Conservation (phyloP, 2,888 invertebrate species). For the Napeogenes inachia region DNA sequence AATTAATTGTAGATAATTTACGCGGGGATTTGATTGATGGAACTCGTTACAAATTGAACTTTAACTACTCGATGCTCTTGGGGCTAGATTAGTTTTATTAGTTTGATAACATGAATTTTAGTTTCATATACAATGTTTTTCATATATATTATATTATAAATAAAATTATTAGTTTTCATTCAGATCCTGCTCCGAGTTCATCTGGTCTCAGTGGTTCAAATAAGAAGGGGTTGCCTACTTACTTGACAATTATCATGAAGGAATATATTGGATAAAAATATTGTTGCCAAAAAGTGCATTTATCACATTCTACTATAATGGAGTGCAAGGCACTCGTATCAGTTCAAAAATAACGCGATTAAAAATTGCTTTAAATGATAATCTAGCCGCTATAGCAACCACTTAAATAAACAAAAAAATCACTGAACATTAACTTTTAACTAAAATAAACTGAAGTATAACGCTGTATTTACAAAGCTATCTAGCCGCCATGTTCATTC, state of each 20-base stretch:
- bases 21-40: slow-evolving; percentile 37
- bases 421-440: slow-evolving; percentile 23
- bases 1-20: slow-evolving; percentile 37
- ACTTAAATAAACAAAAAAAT: slow-evolving; percentile 7
- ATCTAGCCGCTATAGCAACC: background rate
- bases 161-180: no score
- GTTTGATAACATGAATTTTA: background rate
- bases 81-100: slow-evolving; percentile 16
- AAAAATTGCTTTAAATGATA: background rate
- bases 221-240: no score
- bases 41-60: slow-evolving; percentile 27
- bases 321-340: no score
- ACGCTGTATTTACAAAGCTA: slow-evolving; percentile 25
- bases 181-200: no score
- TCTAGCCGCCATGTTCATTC: slow-evolving; percentile 24
- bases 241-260: no score
- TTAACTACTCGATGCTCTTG: slow-evolving; percentile 17
- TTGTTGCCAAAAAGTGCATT: no score
- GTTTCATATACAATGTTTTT: slow-evolving; percentile 5
- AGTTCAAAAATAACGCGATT: no score
- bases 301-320: no score
- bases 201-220: no score
- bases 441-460: slow-evolving; percentile 24
- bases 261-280: no score
- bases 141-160: no score